Conservation (phyloP, 1,140 invertebrate genomes). For the Orius laevigatus region DNA sequence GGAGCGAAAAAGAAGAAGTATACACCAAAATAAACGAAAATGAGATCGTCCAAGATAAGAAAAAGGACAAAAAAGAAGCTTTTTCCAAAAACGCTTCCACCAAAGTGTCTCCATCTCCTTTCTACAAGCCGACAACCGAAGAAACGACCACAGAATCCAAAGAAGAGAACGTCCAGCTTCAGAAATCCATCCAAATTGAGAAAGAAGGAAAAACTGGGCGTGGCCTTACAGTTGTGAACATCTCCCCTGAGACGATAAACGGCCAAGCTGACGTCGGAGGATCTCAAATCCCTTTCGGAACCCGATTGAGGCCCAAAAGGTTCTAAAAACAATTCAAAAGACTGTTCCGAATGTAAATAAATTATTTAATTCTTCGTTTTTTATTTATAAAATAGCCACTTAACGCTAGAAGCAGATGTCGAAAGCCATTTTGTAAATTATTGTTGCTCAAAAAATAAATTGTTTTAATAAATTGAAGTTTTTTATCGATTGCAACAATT, state of each 20-base stretch:
- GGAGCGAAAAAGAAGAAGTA: constrained; percentile 3
- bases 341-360: background rate
- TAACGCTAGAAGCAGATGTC: background rate
- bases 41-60: constrained; percentile 2
- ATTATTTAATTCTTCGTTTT: background rate
- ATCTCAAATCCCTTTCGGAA: background rate
- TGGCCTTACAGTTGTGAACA: background rate
- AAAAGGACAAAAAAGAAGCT: constrained; percentile 1
- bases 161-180: constrained; percentile 10
- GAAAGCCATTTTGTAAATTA: background rate
- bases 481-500: no score
- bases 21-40: constrained; percentile 6
- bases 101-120: background rate
- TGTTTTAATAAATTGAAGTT: constrained; percentile 1
- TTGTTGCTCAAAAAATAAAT: background rate
- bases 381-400: background rate
- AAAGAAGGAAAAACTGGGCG: background rate
- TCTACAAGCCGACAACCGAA: background rate
- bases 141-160: background rate
- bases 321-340: constrained; percentile 6
- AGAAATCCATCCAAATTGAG: constrained; percentile 12
- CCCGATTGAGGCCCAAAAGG: constrained; percentile 8
- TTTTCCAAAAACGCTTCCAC: constrained; percentile 1
- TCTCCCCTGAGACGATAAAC: background rate
- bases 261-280: background rate